Evolutionary conservation across 2,797 vertebrate species (phyloP), one percentile per base, ranked within the genome.

Genomic region (Melanotaenia trifasciata): DNA sequence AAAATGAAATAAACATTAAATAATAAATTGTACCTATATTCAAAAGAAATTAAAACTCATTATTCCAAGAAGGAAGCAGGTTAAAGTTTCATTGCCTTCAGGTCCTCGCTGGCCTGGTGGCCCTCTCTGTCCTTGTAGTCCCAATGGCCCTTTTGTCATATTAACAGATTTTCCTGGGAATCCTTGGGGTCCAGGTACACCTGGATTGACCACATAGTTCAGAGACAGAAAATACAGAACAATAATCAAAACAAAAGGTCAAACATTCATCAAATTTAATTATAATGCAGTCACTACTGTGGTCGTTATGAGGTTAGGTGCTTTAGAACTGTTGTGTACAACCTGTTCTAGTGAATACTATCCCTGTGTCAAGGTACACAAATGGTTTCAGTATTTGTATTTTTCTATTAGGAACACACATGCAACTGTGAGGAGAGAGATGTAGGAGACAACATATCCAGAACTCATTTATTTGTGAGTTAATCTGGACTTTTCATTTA

Each of bases 171-270:
- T 8, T 64, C 89, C 88, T 71, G 58, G 67, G 12, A 6, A 0
- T 76, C 91, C 91, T 32, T 26, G 65, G 6, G 4, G 65, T 62
- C 91, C 91, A 4, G 0, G 57, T 60, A n/a, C 4, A 76, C 91
- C 90, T 91, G 35, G 9, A 77, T 2, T 50, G 28, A 80, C 6
- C 24, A 78, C 28, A 82, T 14, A 80, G 13, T 9, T 72, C 6
- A 64, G 0, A 72, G 64, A 56, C 0, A 53, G 0, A 30, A 59
- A 54, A n/a, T 28, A 1, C 8, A 51, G 5, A 2, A 45, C 13
- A 57, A 35, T 22, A 35, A 33, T 9, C 3, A n/a, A 59, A 74
- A 30, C 13, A 58, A 58, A 33, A 33, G 28, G 22, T 43, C 2
- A 26, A 16, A 60, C 24, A 26, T 7, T 14, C 24, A 14, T 24